Conservation (phyloP, 2,888 invertebrate species). For the Dasypolia templi region DNA sequence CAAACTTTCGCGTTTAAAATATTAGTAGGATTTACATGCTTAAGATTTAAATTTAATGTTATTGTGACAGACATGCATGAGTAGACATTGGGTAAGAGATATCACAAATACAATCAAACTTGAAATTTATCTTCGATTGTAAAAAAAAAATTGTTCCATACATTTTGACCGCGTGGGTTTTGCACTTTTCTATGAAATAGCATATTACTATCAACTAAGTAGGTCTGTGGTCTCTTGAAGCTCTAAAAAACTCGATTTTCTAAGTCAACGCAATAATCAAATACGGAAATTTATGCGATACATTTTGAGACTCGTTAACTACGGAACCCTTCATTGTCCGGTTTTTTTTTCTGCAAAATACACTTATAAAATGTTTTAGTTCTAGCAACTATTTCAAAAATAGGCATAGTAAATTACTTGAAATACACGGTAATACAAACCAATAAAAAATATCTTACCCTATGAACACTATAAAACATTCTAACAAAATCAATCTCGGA, state of each 20-base stretch:
- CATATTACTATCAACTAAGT: too few species aligned
- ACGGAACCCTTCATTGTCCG: too few species aligned
- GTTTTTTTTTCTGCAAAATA: neutral
- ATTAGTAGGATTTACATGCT: neutral
- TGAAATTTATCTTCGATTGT: too few species aligned
- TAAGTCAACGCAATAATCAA: too few species aligned
- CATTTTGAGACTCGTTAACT: too few species aligned
- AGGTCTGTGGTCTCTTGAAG: too few species aligned
- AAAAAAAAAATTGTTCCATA: too few species aligned
- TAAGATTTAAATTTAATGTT: neutral
- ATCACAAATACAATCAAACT: neutral
- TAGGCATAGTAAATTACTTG: neutral
- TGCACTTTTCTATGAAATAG: neutral
- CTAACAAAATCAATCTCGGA: conserved; percentile 15
- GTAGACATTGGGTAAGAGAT: neutral
- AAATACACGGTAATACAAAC: neutral
- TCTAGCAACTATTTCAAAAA: neutral
- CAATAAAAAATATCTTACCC: neutral
- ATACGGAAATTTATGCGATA: too few species aligned
- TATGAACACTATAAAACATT: neutral
- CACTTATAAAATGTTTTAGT: neutral
- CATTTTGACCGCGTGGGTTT: too few species aligned
- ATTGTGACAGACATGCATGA: neutral
- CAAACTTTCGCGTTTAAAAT: too few species aligned
- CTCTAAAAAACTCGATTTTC: too few species aligned